Base-by-base conservation (phyloP, 2,888 invertebrate species). In the Microctonus aethiopoides region DNA sequence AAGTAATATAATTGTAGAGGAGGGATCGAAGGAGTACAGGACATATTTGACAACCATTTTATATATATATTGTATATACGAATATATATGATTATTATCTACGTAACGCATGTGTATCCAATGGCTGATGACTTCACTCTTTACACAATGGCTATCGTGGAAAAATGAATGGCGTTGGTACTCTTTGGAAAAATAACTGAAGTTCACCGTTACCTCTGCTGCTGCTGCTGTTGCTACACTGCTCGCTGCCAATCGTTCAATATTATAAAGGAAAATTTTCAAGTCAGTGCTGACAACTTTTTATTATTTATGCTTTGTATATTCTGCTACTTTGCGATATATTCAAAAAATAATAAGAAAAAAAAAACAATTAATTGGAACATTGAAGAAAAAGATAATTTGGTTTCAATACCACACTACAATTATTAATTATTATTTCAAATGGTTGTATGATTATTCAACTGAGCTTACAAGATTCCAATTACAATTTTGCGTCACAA, bases 201-300 rank as follows among this genome's bases (percentile, higher is more conserved):
- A 34, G 7, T 51, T 26, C 36, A 36, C 22, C 22, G 54, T 39
- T 56, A 16, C 26, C 39, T 62, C 36, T 29, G 29, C 62, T 46
- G 39, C n/a, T 61, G 52, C 24, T 65, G 24, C 41, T 24, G 34
- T 24, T 32, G 32, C 62, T 51, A 24, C 20, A 24, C 77, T 68
- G 78, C 78, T 81, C 79, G 79, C 80, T 86, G 77, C 86, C 86
- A 86, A 86, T 86, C 81, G 82, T 79, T 75, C 79, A 74, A 77
- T 79, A 76, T 74, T 75, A 79, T 78, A 80, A 67, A 81, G 79
- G 80, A 78, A 82, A 85, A 84, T 81, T 81, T 81, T 80, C 80
- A 84, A 84, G 85, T 85, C 86, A 86, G 86, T 85, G 86, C 85
- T 86, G 86, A 79, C 86, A 86, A 86, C 86, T 83, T 85, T 83